Percentiles rank a stretch among this genome's conserved stretches.
phyloP scores from a whole-genome alignment of 2,888 invertebrate genomes.

The Myopa testacea region DNA sequence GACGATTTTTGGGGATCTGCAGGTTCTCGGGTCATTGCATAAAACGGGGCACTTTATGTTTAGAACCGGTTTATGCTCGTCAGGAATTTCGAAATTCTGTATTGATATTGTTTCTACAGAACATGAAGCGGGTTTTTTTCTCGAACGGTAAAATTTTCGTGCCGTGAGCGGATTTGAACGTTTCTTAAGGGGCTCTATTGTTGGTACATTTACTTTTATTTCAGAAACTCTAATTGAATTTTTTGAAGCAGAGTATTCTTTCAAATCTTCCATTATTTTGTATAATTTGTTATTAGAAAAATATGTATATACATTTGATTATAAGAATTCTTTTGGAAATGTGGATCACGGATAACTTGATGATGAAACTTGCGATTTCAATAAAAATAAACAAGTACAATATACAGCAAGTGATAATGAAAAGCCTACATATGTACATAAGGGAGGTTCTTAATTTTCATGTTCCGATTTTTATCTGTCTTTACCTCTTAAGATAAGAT shows the following conservation, averaged over 20 bases:
- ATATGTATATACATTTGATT: background rate
- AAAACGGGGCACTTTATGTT: constrained; percentile 24
- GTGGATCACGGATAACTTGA: too few species aligned
- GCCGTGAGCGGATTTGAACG: too few species aligned
- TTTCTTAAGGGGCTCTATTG: background rate
- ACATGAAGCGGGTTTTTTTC: background rate
- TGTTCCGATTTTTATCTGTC: too few species aligned
- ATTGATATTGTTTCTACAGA: constrained; percentile 45
- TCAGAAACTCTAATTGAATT: constrained; percentile 20
- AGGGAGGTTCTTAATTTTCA: too few species aligned
- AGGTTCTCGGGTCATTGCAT: background rate
- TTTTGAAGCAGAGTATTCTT: background rate
- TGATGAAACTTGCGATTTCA: too few species aligned
- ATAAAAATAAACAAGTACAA: too few species aligned
- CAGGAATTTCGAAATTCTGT: constrained; percentile 56
- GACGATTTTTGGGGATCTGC: constrained; percentile 30
- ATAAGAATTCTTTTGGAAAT: too few species aligned
- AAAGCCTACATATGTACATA: too few species aligned
- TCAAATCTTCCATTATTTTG: background rate
- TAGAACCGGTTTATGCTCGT: constrained; percentile 37
- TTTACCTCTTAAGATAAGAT: too few species aligned
- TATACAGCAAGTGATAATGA: too few species aligned
- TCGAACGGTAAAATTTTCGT: background rate
- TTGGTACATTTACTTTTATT: constrained; percentile 13
- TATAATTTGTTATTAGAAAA: background rate